Percentiles rank a stretch among this genome's conserved stretches.
These are phyloP conservation scores for Dryoscopus gambensis DNA, from an alignment of 2,113 vertebrate genomes.

Conservation along the genomic window DNA sequence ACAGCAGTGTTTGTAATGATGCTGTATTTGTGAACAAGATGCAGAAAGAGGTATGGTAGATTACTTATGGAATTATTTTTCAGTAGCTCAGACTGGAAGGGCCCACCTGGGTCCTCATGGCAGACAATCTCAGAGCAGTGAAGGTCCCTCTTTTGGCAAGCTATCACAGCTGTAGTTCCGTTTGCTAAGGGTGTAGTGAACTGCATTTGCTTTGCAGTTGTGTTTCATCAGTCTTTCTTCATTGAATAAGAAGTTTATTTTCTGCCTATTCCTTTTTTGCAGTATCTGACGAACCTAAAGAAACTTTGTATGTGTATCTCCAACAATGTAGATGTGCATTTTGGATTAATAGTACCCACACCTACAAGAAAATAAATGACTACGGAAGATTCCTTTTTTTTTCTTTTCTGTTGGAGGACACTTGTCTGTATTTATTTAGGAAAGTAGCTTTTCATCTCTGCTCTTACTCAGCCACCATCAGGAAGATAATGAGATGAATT, in stretches of 20 bases:
- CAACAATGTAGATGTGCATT: not conserved
- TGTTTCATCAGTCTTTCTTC: not conserved
- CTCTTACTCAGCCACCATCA: not conserved
- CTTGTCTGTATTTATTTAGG: not conserved
- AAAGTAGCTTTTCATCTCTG: not conserved
- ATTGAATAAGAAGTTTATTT: not conserved
- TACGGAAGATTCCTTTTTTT: not conserved
- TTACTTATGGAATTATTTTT: not conserved
- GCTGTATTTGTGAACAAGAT: not conserved
- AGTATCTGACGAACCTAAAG: not conserved
- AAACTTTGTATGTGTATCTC: not conserved
- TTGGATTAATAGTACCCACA: not conserved
- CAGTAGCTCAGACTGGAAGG: not conserved
- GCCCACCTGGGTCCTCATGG: not conserved
- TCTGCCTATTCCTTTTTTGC: not conserved
- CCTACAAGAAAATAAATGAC: not conserved
- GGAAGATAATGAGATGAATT: not conserved
- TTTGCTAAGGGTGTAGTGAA: not conserved
- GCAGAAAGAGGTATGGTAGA: not conserved
- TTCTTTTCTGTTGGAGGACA: not conserved
- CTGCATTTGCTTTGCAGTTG: not conserved
- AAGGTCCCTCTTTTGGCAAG: not conserved
- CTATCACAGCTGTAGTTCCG: not conserved
- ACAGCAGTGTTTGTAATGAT: not conserved
- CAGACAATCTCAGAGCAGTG: not conserved